Percentiles rank a stretch among this genome's conserved stretches.
Conservation (phyloP, 35 echinoderm and acorn worm genomes). For the Apostichopus japonicus region DNA sequence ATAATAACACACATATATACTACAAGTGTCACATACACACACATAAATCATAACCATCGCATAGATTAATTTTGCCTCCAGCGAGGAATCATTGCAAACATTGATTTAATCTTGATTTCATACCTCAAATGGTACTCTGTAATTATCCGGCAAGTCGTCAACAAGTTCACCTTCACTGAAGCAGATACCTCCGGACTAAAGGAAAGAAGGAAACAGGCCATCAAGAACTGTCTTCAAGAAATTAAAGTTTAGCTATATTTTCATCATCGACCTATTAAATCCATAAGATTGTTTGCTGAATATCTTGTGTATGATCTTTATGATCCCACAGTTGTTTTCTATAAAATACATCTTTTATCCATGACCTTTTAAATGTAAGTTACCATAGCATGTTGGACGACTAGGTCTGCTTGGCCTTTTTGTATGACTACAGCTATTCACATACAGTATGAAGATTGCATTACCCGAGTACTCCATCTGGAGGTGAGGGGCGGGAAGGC, state of each 20-base stretch:
- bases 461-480: too few species aligned
- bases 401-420: too few species aligned
- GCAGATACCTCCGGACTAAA: conserved; percentile 1
- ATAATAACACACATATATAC: not conserved
- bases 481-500: too few species aligned
- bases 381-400: too few species aligned
- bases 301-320: not conserved
- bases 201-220: not conserved
- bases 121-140: conserved; percentile 34
- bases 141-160: not conserved
- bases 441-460: too few species aligned
- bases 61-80: too few species aligned
- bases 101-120: too few species aligned
- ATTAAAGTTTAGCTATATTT: not conserved
- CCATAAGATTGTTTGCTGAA: not conserved
- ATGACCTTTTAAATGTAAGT: too few species aligned
- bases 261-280: not conserved
- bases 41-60: not conserved
- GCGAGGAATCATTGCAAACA: not conserved
- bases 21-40: not conserved
- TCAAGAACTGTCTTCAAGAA: not conserved
- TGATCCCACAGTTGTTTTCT: too few species aligned
- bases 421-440: too few species aligned
- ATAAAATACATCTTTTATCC: too few species aligned
- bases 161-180: not conserved